These are phyloP conservation scores for Chaunax sp. DNA, from an alignment of 2,797 vertebrate genomes.

Conservation along the genomic window DNA sequence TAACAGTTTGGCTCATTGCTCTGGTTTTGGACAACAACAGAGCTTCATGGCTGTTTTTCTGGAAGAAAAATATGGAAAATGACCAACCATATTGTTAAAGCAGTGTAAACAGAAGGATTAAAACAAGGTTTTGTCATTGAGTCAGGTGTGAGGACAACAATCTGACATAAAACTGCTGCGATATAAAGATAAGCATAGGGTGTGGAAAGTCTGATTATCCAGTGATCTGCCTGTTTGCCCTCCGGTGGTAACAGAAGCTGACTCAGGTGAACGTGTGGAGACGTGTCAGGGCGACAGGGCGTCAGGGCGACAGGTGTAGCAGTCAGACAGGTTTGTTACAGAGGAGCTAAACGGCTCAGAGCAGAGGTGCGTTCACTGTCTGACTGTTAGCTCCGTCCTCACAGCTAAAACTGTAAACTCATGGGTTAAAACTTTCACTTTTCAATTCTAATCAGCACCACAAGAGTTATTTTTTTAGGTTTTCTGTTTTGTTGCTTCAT, in stretches of 20 bases:
- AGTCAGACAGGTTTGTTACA: conserved; percentile 49
- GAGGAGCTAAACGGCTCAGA: not conserved
- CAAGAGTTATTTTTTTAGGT: not conserved
- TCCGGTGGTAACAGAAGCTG: conserved; percentile 17
- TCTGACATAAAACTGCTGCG: not conserved
- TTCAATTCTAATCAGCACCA: not conserved
- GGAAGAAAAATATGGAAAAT: not conserved
- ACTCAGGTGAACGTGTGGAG: conserved; percentile 17
- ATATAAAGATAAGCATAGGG: not conserved
- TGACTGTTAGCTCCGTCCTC: not conserved
- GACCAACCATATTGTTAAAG: not conserved
- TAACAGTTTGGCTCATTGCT: too few relatives aligned
- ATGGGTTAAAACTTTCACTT: not conserved
- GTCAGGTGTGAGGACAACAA: too few relatives aligned
- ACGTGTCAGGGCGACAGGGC: conserved; percentile 13
- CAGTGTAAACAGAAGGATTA: not conserved
- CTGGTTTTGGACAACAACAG: not conserved
- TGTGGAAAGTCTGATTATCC: not conserved
- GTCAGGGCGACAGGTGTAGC: conserved; percentile 47
- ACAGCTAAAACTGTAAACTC: not conserved
- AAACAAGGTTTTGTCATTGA: too few relatives aligned
- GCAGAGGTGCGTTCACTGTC: conserved; percentile 9
- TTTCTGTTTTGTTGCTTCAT: too few relatives aligned
- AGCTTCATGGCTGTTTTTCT: not conserved
- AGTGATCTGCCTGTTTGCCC: conserved; percentile 38